These are phyloP conservation scores for Chrosomus eos DNA, from an alignment of 2,797 vertebrate genomes.

Conservation along the genomic window DNA sequence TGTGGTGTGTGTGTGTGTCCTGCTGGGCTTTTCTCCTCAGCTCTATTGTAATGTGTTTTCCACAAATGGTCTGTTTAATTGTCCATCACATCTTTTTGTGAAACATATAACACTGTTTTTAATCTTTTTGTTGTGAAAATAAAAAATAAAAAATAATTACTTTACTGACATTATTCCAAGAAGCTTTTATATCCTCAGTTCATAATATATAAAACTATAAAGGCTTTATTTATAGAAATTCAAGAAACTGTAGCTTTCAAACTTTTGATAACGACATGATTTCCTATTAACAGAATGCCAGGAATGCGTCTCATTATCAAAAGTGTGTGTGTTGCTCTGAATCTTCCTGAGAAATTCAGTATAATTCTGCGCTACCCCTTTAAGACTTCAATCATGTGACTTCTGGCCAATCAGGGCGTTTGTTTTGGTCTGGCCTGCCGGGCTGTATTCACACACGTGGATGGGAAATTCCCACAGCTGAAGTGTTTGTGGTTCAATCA, in stretches of 20 bases:
- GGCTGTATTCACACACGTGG: conserved; percentile 79
- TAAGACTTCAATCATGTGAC: conserved; percentile 50
- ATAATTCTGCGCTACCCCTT: conserved; percentile 52
- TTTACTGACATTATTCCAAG: too few species aligned
- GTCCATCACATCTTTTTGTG: too few species aligned
- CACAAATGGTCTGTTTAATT: background rate
- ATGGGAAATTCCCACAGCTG: conserved; percentile 79
- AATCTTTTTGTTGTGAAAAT: too few species aligned
- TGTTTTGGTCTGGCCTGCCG: conserved; percentile 77
- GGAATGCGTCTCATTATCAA: too few species aligned
- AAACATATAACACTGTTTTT: too few species aligned
- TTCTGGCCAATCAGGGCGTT: conserved; percentile 73
- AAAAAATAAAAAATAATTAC: too few species aligned
- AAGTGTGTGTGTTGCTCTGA: too few species aligned
- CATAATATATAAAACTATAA: background rate
- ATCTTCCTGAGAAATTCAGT: too few species aligned
- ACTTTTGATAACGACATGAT: too few species aligned
- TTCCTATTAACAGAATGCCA: too few species aligned
- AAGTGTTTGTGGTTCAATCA: background rate
- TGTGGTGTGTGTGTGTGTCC: background rate
- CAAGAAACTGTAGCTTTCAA: too few species aligned
- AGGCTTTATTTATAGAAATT: too few species aligned
- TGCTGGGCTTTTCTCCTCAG: conserved; percentile 5
- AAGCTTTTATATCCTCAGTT: background rate
- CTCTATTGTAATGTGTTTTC: background rate